Evolutionary conservation across 2,888 invertebrate species (phyloP).

Genomic region (Torymus tubicola): DNA sequence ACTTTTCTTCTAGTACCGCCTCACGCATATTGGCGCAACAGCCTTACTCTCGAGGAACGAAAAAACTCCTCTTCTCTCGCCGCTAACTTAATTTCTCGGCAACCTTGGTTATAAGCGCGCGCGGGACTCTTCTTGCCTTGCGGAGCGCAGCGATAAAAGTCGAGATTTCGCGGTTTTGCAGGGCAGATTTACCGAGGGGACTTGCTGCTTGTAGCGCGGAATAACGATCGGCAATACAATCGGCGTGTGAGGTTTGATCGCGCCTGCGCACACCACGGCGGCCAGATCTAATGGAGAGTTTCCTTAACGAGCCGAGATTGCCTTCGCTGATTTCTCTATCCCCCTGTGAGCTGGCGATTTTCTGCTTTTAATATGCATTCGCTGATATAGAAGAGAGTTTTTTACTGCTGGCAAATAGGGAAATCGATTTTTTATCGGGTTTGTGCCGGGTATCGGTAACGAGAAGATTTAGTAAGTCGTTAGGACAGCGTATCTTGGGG

Average conservation of each 20-base stretch:
- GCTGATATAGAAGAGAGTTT: too few species aligned
- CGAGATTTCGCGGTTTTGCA: slow-evolving; percentile 31
- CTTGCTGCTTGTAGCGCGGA: not conserved
- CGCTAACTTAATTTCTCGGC: slow-evolving; percentile 16
- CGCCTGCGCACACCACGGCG: slow-evolving; percentile 15
- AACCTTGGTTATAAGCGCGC: not conserved
- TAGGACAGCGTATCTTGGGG: too few species aligned
- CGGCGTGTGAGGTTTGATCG: slow-evolving; percentile 39
- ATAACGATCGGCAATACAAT: slow-evolving; percentile 6
- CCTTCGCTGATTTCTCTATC: slow-evolving; percentile 30
- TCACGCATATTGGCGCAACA: too few species aligned
- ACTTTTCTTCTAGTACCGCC: too few species aligned
- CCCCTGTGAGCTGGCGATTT: not conserved
- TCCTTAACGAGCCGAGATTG: slow-evolving; percentile 34
- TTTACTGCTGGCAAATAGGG: too few species aligned
- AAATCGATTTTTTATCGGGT: too few species aligned
- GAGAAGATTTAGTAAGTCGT: too few species aligned
- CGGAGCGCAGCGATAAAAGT: slow-evolving; percentile 26
- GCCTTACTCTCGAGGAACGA: not conserved
- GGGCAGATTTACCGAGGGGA: slow-evolving; percentile 19
- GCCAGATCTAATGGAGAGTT: slow-evolving; percentile 26
- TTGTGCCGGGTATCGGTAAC: too few species aligned
- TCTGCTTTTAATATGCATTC: not conserved
- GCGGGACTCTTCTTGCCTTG: not conserved
- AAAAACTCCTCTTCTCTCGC: not conserved